phyloP scores from a whole-genome alignment of 2,888 invertebrate genomes.

The Chymomyza amoena region DNA sequence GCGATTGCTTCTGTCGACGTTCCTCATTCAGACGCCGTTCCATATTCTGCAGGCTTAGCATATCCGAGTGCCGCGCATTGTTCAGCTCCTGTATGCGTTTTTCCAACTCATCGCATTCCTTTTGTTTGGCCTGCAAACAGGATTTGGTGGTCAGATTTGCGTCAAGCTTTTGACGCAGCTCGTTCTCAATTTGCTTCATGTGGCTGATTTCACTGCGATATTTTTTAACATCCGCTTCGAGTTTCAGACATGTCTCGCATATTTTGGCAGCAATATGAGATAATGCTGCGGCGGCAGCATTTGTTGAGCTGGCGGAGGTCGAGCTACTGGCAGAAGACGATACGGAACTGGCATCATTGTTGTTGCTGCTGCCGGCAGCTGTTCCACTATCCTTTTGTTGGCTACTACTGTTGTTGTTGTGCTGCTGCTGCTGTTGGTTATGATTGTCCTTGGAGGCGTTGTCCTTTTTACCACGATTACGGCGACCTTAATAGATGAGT shows the following conservation, averaged over 20 bases:
- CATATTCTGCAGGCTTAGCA: slow-evolving; percentile 85
- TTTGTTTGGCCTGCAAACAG: slow-evolving; percentile 86
- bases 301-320: slow-evolving; percentile 72
- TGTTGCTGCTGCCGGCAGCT: slow-evolving; percentile 38
- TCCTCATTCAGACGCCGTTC: slow-evolving; percentile 92
- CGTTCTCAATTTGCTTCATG: slow-evolving; percentile 79
- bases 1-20: slow-evolving; percentile 85
- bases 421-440: slow-evolving; percentile 57
- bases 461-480: slow-evolving; percentile 78
- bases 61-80: slow-evolving; percentile 87
- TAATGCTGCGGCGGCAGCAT: slow-evolving; percentile 71
- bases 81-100: slow-evolving; percentile 88
- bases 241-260: slow-evolving; percentile 78
- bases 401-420: slow-evolving; percentile 47
- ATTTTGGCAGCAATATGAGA: slow-evolving; percentile 77
- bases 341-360: slow-evolving; percentile 64
- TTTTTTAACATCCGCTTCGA: slow-evolving; percentile 78
- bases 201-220: slow-evolving; percentile 77
- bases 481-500: slow-evolving; percentile 66
- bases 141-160: slow-evolving; percentile 84
- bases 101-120: slow-evolving; percentile 91
- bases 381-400: slow-evolving; percentile 45
- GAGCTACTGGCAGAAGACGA: slow-evolving; percentile 63
- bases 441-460: slow-evolving; percentile 78
- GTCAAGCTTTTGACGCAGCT: slow-evolving; percentile 79